Conservation (phyloP, 2,797 vertebrate genomes). For the Xiphorhynchus erythropygius region DNA sequence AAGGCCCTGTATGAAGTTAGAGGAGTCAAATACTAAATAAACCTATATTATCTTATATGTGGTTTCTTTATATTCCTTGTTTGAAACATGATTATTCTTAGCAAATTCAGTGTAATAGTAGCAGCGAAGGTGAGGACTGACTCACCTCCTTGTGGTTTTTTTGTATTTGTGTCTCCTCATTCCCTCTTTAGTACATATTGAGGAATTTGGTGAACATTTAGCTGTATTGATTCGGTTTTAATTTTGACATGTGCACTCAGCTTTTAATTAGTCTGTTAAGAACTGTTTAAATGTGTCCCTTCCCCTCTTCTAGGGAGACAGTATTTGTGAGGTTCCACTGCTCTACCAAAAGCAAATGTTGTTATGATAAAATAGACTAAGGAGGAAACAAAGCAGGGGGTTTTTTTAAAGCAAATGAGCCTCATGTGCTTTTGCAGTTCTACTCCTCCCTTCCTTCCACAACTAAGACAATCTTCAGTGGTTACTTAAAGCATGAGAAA, state of each 20-base stretch:
- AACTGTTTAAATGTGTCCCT: background rate
- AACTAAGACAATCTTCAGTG: slow-evolving; percentile 26
- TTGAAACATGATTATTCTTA: background rate
- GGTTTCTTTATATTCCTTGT: background rate
- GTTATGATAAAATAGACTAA: slow-evolving; percentile 54
- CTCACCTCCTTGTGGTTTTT: background rate
- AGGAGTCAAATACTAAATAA: background rate
- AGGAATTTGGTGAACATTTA: background rate
- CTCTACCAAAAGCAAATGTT: slow-evolving; percentile 45
- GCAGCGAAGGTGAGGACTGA: background rate
- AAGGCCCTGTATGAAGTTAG: background rate
- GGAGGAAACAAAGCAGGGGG: slow-evolving; percentile 51
- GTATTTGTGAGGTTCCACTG: background rate
- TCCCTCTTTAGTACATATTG: background rate
- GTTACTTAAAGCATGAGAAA: slow-evolving; percentile 42
- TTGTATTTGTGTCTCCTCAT: background rate
- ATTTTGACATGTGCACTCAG: background rate
- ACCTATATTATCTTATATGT: background rate
- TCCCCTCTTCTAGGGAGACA: background rate
- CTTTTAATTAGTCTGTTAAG: background rate
- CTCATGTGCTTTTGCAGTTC: slow-evolving; percentile 27
- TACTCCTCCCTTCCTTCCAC: slow-evolving; percentile 49
- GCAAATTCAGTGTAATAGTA: background rate
- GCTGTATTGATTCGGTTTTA: background rate
- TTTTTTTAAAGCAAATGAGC: slow-evolving; percentile 53